Conservation (phyloP, 1,140 invertebrate genomes). For the Drosophila lowei region DNA sequence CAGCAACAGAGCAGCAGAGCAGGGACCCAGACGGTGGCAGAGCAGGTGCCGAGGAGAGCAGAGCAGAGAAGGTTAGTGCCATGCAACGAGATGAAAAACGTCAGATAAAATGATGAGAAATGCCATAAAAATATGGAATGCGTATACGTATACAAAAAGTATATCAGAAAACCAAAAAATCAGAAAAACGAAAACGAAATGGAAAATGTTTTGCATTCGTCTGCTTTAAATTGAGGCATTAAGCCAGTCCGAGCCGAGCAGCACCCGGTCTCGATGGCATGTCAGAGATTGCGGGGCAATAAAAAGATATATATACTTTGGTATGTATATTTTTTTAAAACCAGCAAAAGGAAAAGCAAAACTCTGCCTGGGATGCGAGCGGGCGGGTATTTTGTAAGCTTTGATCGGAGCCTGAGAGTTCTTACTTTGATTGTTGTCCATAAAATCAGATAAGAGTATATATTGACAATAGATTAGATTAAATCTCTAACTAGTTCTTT, state of each 20-base stretch:
- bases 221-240: constrained; percentile 50
- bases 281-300: constrained; percentile 45
- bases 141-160: too few relatives aligned
- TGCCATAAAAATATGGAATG: constrained; percentile 61
- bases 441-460: too few relatives aligned
- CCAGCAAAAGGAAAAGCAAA: too few relatives aligned
- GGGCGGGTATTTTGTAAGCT: too few relatives aligned
- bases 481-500: too few relatives aligned
- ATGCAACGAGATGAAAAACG: constrained; percentile 45
- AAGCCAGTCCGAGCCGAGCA: constrained; percentile 20
- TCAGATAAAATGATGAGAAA: constrained; percentile 79
- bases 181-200: constrained; percentile 41
- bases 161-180: too few relatives aligned
- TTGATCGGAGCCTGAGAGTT: too few relatives aligned
- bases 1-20: constrained; percentile 20
- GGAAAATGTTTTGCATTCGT: constrained; percentile 60
- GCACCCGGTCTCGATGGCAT: constrained; percentile 25
- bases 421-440: too few relatives aligned
- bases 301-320: constrained; percentile 31
- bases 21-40: background rate
- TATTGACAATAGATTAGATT: too few relatives aligned
- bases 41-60: constrained; percentile 2
- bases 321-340: background rate
- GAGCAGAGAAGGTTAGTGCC: constrained; percentile 28
- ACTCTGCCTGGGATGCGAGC: too few relatives aligned